Conservation (phyloP, 2,888 invertebrate genomes). For the Drosophila niveifrons region DNA sequence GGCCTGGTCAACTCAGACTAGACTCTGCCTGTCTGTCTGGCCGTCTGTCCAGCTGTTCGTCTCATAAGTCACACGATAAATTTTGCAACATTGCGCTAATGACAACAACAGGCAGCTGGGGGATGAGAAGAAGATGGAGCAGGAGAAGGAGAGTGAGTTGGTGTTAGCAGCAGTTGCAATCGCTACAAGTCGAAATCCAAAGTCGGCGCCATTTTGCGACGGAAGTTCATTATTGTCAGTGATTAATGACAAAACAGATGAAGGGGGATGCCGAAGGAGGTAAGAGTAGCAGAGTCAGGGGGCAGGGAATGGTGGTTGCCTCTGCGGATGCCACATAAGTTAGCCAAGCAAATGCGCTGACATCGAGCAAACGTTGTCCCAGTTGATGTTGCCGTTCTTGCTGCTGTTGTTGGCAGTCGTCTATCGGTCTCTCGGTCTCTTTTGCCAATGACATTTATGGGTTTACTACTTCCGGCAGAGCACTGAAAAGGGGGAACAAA, state of each 20-base stretch:
- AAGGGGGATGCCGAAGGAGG: constrained; percentile 5
- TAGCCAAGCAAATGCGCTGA: constrained; percentile 58
- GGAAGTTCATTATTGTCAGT: constrained; percentile 85
- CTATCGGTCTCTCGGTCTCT: constrained; percentile 10
- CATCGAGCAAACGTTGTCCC: constrained; percentile 35
- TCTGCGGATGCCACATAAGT: constrained; percentile 70
- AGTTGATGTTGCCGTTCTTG: constrained; percentile 43
- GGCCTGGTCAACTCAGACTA: constrained; percentile 29
- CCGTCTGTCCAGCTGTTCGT: constrained; percentile 52
- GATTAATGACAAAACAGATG: constrained; percentile 80
- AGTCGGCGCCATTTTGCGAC: constrained; percentile 67
- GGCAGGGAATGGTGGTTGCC: constrained; percentile 5
- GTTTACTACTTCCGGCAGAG: constrained; percentile 70
- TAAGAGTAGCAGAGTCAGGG: neutral
- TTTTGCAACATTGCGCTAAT: constrained; percentile 82
- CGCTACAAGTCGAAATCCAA: constrained; percentile 41
- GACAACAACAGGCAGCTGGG: constrained; percentile 57
- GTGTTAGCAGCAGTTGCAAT: constrained; percentile 32
- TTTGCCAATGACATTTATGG: constrained; percentile 65
- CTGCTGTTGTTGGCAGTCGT: constrained; percentile 62
- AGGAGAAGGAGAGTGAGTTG: neutral
- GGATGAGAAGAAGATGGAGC: neutral
- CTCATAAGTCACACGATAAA: constrained; percentile 80
- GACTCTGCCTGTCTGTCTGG: constrained; percentile 21
- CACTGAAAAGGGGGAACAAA: neutral